A percentile compares a stretch with the other conserved stretches of the same genome.
These are phyloP conservation scores for Vanessa cardui DNA, from an alignment of 2,888 invertebrate genomes.

Conservation along the genomic window DNA sequence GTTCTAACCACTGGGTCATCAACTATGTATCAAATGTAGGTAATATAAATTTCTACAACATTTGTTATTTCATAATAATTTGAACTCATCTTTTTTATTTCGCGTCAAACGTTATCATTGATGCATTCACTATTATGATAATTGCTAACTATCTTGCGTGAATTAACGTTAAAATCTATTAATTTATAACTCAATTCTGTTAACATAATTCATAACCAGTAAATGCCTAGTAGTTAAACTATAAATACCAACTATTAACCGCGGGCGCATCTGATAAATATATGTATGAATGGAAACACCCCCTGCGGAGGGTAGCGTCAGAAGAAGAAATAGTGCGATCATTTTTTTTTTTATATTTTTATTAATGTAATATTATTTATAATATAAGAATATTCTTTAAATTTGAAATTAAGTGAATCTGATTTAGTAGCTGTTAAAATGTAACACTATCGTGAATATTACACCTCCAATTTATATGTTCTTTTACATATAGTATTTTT, in stretches of 20 bases:
- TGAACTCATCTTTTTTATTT: neutral
- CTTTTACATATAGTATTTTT: no score
- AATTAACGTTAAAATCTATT: conserved; percentile 23
- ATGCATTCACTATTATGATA: conserved; percentile 17
- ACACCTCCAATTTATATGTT: no score
- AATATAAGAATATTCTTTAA: no score
- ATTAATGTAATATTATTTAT: no score
- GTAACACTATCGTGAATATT: no score
- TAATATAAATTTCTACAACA: no score
- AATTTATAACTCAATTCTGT: conserved; percentile 35
- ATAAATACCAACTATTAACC: conserved; percentile 37
- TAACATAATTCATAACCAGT: conserved; percentile 24
- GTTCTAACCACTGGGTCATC: no score
- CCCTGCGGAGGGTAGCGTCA: conserved; percentile 32
- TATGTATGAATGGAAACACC: conserved; percentile 32
- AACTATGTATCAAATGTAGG: no score
- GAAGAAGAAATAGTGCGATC: conserved; percentile 16
- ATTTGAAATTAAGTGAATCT: no score
- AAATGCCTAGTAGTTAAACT: conserved; percentile 22
- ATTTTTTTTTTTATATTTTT: no score
- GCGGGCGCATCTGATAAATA: conserved; percentile 35
- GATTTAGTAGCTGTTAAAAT: no score
- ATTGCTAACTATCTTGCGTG: conserved; percentile 12
- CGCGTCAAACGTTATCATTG: conserved; percentile 2
- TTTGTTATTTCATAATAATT: neutral